Evolutionary conservation across 1,140 invertebrate species (phyloP).

Genomic region (Myzus persicae): DNA sequence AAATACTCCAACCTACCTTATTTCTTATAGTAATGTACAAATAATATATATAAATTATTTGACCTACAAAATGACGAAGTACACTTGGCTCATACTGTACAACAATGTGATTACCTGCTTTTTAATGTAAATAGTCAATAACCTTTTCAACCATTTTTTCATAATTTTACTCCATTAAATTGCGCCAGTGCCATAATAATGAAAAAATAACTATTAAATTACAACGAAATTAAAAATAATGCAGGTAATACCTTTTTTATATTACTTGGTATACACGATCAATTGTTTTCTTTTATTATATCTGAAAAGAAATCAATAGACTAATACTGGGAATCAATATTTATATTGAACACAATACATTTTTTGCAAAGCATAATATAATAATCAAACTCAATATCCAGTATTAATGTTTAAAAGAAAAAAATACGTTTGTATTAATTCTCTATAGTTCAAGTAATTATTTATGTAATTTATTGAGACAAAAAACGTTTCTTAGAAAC

Average conservation of each 20-base stretch:
- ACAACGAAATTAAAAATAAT: background rate
- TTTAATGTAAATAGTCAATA: background rate
- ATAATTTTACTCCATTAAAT: background rate
- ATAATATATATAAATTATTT: too few relatives aligned
- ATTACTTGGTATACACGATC: background rate
- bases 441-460: background rate
- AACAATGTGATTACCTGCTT: background rate
- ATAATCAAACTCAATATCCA: background rate
- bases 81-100: too few relatives aligned
- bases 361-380: background rate
- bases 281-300: background rate
- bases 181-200: background rate
- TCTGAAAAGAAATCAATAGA: background rate
- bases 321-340: background rate
- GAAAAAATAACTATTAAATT: background rate
- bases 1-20: too few relatives aligned
- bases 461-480: too few relatives aligned
- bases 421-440: background rate
- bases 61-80: too few relatives aligned
- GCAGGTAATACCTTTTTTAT: background rate
- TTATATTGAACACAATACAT: background rate
- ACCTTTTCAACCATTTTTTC: background rate
- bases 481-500: too few relatives aligned
- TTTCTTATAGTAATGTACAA: too few relatives aligned
- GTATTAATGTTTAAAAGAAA: background rate